A percentile compares a stretch with the other conserved stretches of the same genome.
These are phyloP conservation scores for Sycophila texana DNA, from an alignment of 2,888 invertebrate species.

Conservation along the genomic window DNA sequence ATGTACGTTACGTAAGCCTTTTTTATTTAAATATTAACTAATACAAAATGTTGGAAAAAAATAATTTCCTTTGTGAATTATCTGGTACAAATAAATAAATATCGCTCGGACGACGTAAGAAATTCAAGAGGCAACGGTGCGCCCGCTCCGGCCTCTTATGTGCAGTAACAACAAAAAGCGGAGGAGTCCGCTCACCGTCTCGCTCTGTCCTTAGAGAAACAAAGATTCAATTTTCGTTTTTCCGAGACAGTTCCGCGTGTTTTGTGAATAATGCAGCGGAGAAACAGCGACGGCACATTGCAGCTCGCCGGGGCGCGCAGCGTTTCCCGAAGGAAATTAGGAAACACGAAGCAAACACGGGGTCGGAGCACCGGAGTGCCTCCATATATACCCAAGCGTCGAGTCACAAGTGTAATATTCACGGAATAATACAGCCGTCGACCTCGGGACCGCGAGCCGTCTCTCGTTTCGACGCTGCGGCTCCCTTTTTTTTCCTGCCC, in stretches of 20 bases:
- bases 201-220: slow-evolving; percentile 28
- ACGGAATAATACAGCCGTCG: slow-evolving; percentile 70
- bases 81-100: neutral
- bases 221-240: slow-evolving; percentile 55
- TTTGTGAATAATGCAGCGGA: slow-evolving; percentile 66
- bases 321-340: slow-evolving; percentile 76
- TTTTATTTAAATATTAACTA: too few relatives aligned
- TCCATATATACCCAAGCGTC: slow-evolving; percentile 9
- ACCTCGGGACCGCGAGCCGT: slow-evolving; percentile 5
- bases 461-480: slow-evolving; percentile 12
- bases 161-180: slow-evolving; percentile 3
- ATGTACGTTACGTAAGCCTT: too few relatives aligned
- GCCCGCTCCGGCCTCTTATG: too few relatives aligned
- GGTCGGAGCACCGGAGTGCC: slow-evolving; percentile 3
- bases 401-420: slow-evolving; percentile 76
- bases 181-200: neutral
- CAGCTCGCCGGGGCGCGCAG: slow-evolving; percentile 62
- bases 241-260: slow-evolving; percentile 60
- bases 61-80: neutral
- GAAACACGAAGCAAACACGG: slow-evolving; percentile 68
- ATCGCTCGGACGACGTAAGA: neutral
- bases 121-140: too few relatives aligned
- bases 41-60: neutral
- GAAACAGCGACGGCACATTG: slow-evolving; percentile 59
- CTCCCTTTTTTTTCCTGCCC: neutral